Evolutionary conservation across 2,797 vertebrate species (phyloP), one percentile per base, ranked within the genome.

Genomic region (Naso thynnoides): DNA sequence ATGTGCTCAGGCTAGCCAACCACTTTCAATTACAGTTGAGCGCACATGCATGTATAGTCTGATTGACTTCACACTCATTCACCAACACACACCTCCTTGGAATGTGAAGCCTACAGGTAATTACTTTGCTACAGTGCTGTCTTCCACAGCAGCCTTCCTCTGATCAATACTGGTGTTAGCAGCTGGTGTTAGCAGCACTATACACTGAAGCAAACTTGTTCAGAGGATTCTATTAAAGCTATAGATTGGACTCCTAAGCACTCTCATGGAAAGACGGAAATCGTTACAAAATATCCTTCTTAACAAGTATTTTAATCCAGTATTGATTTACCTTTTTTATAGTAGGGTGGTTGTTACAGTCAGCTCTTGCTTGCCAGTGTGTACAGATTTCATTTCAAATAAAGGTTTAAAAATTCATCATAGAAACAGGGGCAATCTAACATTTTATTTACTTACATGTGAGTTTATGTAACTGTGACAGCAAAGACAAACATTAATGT

Each of bases 131-230:
- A 59, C 52, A 24, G 80, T 23, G 69, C 79, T 77, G 81, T 87
- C 85, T 74, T 61, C 70, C 60, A 36, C 78, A 70, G 76, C 62
- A 56, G 60, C 45, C 66, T 89, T 71, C 45, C 57, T 77, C 66
- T 82, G 87, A 90, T 92, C 90, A 70, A 91, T 91, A 84, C 64
- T 10, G 53, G 24, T 83, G 78, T 73, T 77, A 86, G 82, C 64
- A 70, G 64, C 75, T 42, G 11, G 71, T 19, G 13, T 38, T 59
- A 63, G 80, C 70, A 70, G 76, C 60, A 82, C 72, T 53, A 52
- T 72, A 67, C 49, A 15, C 45, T 24, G 76, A 39, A 31, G 61
- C 60, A 31, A 76, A 65, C 62, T 49, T 70, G 63, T 72, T 60
- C 7, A 1, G 60, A 36, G 78, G 63, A 11, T 70, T 75, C 47